Base-by-base conservation (phyloP, 92 coral and sea anemone genomes). In the Montipora capitata region DNA sequence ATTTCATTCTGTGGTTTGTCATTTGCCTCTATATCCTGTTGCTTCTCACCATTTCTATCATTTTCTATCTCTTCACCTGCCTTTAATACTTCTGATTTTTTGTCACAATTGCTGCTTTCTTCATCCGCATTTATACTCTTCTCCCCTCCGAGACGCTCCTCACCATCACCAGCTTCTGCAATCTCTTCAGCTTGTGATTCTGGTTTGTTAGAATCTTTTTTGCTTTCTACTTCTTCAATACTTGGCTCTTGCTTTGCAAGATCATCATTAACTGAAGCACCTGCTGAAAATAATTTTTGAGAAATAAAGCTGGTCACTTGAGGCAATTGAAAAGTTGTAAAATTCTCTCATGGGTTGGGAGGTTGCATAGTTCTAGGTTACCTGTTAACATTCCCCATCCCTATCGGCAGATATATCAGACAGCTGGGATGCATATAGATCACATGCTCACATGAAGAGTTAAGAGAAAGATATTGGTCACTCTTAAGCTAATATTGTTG, bases 151-250 rank as follows among this genome's bases (percentile, higher is more conserved):
- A 10, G 7, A 48, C 0, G 52, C 52, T 72, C 71, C 5, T 73
- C 80, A 43, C 74, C 57, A 2, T 72, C 82, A 16, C 44, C n/a
- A 56, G 74, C 11, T 57, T 49, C 89, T 12, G 5, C 76, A 63
- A 58, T 40, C 27, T 40, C 79, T 27, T 66, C 40, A 15, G 82
- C 16, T 38, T 65, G 56, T 76, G 59, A 5, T 44, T 81, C 85
- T 15, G 49, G 85, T 11, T 18, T 16, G 9, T 52, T n/a, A 56
- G 54, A 49, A 52, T 69, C 76, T 38, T 42, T 12, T 42, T 17
- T 11, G 43, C 72, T 63, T 41, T 61, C 56, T 61, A 12, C 70
- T 27, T 65, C 62, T 12, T 43, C 74, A 45, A 18, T 49, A 38
- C 42, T 44, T 62, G 57, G 16, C 15, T 62, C 72, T 64, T 78